Conservation (phyloP, 2,113 vertebrate species). For the Zingel zingel region DNA sequence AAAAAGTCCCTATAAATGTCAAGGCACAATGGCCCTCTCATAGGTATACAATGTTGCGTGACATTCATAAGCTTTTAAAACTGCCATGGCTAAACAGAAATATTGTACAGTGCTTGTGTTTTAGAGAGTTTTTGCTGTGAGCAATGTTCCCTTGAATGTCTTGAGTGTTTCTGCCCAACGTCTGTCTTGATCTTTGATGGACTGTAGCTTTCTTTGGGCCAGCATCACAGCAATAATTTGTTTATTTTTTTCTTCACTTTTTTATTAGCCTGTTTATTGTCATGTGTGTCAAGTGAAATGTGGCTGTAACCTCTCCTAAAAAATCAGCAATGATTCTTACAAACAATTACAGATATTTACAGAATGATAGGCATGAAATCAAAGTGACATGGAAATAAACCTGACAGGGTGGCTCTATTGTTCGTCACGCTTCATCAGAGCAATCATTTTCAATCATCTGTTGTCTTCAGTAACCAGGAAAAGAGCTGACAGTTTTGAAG, state of each 20-base stretch:
- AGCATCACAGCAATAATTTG: neutral
- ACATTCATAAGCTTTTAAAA: constrained; percentile 35
- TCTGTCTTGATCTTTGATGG: constrained; percentile 3
- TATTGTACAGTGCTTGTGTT: neutral
- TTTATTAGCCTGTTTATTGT: neutral
- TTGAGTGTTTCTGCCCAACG: neutral
- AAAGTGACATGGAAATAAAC: constrained; percentile 20
- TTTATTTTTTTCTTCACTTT: neutral
- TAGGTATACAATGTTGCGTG: neutral
- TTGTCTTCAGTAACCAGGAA: constrained; percentile 7
- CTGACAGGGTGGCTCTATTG: constrained; percentile 1
- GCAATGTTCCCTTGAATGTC: neutral
- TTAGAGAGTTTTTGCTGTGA: neutral
- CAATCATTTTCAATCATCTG: constrained; percentile 26
- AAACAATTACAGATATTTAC: neutral
- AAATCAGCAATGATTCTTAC: constrained; percentile 7
- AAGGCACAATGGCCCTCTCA: neutral
- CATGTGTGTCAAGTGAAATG: neutral
- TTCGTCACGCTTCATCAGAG: constrained; percentile 28
- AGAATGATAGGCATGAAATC: constrained; percentile 13
- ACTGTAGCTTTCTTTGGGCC: neutral
- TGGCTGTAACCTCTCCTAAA: neutral
- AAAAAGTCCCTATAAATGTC: neutral
- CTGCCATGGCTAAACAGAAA: neutral
- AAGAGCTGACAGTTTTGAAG: constrained; percentile 10